Conservation (phyloP, 2,113 vertebrate species). For the Neoarius graeffei region DNA sequence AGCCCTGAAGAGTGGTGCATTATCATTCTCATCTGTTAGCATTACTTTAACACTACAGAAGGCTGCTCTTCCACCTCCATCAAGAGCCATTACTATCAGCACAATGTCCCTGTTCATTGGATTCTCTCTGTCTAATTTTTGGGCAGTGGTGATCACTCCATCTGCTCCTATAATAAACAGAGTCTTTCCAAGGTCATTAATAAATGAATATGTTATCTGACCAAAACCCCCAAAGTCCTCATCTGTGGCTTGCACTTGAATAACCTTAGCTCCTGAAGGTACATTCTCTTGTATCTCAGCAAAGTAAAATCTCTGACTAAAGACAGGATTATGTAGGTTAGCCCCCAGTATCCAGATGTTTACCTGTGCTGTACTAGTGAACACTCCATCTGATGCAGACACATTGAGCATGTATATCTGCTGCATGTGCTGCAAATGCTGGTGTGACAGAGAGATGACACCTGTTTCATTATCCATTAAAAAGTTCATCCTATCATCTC, state of each 20-base stretch:
- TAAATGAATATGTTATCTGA: constrained; percentile 87
- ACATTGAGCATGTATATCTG: constrained; percentile 88
- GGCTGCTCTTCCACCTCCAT: constrained; percentile 89
- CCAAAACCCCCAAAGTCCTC: constrained; percentile 88
- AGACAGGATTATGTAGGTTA: constrained; percentile 93
- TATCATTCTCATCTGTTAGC: constrained; percentile 94
- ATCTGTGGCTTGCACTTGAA: constrained; percentile 87
- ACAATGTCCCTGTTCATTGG: constrained; percentile 83
- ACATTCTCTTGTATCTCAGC: constrained; percentile 89
- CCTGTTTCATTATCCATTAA: constrained; percentile 86
- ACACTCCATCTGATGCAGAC: constrained; percentile 94
- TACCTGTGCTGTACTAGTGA: constrained; percentile 93
- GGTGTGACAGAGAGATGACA: constrained; percentile 86
- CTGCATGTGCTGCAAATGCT: constrained; percentile 88
- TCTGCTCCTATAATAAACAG: constrained; percentile 84
- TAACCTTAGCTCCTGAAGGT: constrained; percentile 81
- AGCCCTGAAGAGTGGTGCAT: constrained; percentile 85
- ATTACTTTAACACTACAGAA: constrained; percentile 92
- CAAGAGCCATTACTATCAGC: constrained; percentile 88
- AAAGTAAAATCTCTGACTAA: constrained; percentile 89
- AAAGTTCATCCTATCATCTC: constrained; percentile 91
- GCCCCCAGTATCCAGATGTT: constrained; percentile 85
- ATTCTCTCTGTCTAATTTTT: constrained; percentile 88
- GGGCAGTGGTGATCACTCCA: constrained; percentile 84
- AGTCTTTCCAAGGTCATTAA: constrained; percentile 91